A percentile compares a stretch with the other conserved stretches of the same genome.
Conservation (phyloP, 2,797 vertebrate species). For the Coccyzus lansbergi region DNA sequence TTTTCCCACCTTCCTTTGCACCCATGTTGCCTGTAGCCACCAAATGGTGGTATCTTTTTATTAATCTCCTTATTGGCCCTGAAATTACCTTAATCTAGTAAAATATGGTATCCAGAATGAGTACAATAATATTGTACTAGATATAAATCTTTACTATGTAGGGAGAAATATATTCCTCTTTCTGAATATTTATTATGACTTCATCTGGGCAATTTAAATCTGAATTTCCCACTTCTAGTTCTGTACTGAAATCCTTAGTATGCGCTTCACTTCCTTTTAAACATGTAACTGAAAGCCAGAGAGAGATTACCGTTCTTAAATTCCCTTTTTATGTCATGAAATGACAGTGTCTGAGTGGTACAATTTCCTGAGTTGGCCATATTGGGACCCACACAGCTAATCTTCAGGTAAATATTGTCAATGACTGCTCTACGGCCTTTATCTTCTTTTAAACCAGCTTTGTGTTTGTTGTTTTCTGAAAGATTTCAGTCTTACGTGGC, state of each 20-base stretch:
- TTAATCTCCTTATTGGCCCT: background rate
- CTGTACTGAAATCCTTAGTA: background rate
- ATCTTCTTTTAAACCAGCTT: background rate
- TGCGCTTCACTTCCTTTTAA: background rate
- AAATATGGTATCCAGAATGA: background rate
- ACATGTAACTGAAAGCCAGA: background rate
- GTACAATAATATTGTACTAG: fast-evolving
- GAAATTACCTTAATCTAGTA: background rate
- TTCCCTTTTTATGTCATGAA: background rate
- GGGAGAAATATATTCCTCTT: background rate
- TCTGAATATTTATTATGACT: background rate
- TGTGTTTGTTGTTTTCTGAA: background rate
- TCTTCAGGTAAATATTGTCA: background rate
- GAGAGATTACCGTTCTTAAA: background rate
- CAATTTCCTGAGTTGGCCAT: background rate
- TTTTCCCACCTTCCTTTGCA: background rate
- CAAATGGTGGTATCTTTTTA: background rate
- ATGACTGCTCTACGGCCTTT: background rate
- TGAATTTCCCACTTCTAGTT: background rate
- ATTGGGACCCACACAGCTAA: background rate
- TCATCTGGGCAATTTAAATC: background rate
- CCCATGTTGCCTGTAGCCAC: background rate
- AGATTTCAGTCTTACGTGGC: background rate
- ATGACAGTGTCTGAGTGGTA: constrained; percentile 6
- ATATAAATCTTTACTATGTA: background rate